Percentiles rank a stretch among this genome's conserved stretches.
Conservation (phyloP, 2,888 invertebrate species). For the Diaperis boleti region DNA sequence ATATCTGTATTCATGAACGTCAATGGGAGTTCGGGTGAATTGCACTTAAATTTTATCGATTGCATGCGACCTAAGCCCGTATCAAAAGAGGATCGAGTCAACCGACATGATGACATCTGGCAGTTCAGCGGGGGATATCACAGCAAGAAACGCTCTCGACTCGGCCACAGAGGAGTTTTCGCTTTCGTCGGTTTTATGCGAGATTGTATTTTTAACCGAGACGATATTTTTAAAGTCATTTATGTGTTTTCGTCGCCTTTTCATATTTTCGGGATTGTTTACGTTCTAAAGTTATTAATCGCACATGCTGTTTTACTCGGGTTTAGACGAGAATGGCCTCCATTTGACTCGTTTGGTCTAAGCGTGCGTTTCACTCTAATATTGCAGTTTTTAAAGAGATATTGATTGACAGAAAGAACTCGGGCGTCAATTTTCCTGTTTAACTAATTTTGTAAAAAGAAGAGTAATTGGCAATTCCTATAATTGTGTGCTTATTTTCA, state of each 20-base stretch:
- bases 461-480: too few species aligned
- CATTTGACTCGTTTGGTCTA: too few species aligned
- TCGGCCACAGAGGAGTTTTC: constrained; percentile 48
- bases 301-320: constrained; percentile 50
- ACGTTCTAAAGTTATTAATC: constrained; percentile 53
- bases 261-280: constrained; percentile 42
- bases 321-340: too few species aligned
- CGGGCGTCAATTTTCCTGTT: too few species aligned
- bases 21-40: constrained; percentile 32
- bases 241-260: constrained; percentile 25
- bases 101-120: constrained; percentile 57
- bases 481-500: too few species aligned
- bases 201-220: constrained; percentile 48
- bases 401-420: too few species aligned
- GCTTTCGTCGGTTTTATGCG: constrained; percentile 50
- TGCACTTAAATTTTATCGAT: constrained; percentile 43
- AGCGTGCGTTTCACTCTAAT: too few species aligned
- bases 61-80: constrained; percentile 39
- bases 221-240: constrained; percentile 43
- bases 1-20: constrained; percentile 34
- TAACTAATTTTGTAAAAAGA: too few species aligned
- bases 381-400: too few species aligned
- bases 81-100: constrained; percentile 41
- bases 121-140: constrained; percentile 50
- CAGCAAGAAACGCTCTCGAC: constrained; percentile 44